Conservation (phyloP, 2,888 invertebrate species). For the Prostheceraeus crozeri region DNA sequence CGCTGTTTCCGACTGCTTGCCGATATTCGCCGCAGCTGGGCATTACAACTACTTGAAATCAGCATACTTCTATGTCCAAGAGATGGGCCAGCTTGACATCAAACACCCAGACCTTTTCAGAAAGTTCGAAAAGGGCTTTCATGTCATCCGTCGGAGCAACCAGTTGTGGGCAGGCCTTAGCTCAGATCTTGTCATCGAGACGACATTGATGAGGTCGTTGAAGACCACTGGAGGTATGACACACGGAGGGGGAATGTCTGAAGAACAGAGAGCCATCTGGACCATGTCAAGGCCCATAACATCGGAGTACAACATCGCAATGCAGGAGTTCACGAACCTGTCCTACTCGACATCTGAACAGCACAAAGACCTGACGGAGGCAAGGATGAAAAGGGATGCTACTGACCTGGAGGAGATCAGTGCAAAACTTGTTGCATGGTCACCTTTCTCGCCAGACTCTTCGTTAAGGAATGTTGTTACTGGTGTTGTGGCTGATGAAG, state of each 20-base stretch:
- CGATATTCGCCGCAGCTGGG: slow-evolving; percentile 38
- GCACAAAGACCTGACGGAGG: slow-evolving; percentile 38
- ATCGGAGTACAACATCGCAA: slow-evolving; percentile 38
- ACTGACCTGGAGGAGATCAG: slow-evolving; percentile 33
- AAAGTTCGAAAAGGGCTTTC: slow-evolving; percentile 36
- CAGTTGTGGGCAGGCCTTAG: slow-evolving; percentile 40
- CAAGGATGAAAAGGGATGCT: slow-evolving; percentile 38
- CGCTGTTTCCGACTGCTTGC: slow-evolving; percentile 36
- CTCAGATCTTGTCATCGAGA: slow-evolving; percentile 40
- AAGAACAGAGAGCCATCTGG: slow-evolving; percentile 39
- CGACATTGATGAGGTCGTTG: slow-evolving; percentile 39
- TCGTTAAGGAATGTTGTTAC: slow-evolving; percentile 38
- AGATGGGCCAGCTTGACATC: slow-evolving; percentile 31
- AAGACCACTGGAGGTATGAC: slow-evolving; percentile 37
- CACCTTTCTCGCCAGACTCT: slow-evolving; percentile 37
- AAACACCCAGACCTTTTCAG: slow-evolving; percentile 33
- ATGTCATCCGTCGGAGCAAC: slow-evolving; percentile 36
- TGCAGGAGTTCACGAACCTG: slow-evolving; percentile 39
- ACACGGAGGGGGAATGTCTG: slow-evolving; percentile 38
- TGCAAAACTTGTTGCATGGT: slow-evolving; percentile 33
- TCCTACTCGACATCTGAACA: slow-evolving; percentile 38
- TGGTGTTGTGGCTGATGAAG: slow-evolving; percentile 34
- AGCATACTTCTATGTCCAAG: slow-evolving; percentile 38
- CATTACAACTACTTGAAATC: slow-evolving; percentile 40
- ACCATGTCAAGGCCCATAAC: slow-evolving; percentile 37